Base-by-base conservation (phyloP, 2,113 vertebrate species). In the Seriola quinqueradiata region DNA sequence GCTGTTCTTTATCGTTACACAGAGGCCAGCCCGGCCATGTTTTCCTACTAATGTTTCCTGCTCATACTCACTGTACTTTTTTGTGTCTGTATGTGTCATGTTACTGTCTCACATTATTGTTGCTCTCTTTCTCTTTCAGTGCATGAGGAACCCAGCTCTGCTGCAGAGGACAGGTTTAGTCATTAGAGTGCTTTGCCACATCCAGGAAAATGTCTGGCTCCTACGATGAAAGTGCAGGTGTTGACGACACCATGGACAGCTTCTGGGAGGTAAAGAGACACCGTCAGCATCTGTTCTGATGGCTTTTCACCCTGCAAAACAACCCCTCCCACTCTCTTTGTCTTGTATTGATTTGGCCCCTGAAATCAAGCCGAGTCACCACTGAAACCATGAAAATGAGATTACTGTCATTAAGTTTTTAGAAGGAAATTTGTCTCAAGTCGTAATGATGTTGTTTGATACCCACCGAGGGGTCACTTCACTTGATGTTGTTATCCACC, bases 171-270 rank as follows among this genome's bases (percentile, higher is more conserved):
- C 90, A 92, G 90, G 70, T 92, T 88, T 87, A 87, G 90, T 78
- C 87, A 75, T 92, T 89, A 90, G 85, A 89, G 92, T 84, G 82
- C 83, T 91, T 87, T 73, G 61, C 91, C 86, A 89, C 88, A 83
- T 81, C 92, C 89, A 21, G 94, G 90, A 96, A 90, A 94, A 99
- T 99, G 98, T 99, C 97, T 25, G 96, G 96, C 93, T 97, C 97
- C 93, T 99, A 99, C 60, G 98, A 99, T 14, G 98, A 99, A 92
- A 90, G 96, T 71, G 94, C 96, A 4, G 95, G 94, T n/a, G 95
- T 92, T 17, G 87, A 99, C 92, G 98, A 98, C 93, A 96, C 95
- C 75, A 99, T 97, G 0, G 98, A 99, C 95, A 99, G 98, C 95
- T 99, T 99, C 94, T 99, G 98, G 98, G 98, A 99, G 98, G 98